phyloP scores from a whole-genome alignment of 2,888 invertebrate species.

The Athripsodes cinereus region DNA sequence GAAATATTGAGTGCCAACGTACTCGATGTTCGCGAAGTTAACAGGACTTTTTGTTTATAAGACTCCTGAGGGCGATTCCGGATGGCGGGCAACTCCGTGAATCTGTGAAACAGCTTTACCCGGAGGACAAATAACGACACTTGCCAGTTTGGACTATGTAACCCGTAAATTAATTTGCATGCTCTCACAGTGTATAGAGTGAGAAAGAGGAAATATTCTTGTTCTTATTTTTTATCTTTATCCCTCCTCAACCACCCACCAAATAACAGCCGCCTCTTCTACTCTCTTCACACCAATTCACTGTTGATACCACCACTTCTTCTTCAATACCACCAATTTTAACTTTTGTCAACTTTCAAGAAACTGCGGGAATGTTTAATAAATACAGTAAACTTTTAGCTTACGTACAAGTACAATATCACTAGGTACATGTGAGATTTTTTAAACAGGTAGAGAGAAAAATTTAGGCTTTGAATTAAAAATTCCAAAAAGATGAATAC shows the following conservation, averaged over 20 bases:
- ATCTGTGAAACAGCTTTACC: slow-evolving; percentile 25
- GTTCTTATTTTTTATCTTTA: slow-evolving; percentile 17
- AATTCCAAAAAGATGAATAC: too few species aligned
- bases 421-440: too few species aligned
- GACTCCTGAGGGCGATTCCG: slow-evolving; percentile 27
- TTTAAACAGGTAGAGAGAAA: too few species aligned
- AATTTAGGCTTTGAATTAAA: too few species aligned
- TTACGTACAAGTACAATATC: not conserved
- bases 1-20: not conserved
- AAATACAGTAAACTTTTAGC: not conserved
- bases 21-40: slow-evolving; percentile 17
- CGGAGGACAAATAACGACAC: slow-evolving; percentile 28
- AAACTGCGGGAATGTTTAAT: not conserved
- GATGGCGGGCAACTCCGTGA: slow-evolving; percentile 25
- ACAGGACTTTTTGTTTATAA: slow-evolving; percentile 28
- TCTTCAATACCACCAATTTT: not conserved
- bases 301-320: not conserved
- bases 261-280: not conserved
- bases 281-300: not conserved
- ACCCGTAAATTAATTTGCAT: slow-evolving; percentile 28
- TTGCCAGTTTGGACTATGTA: slow-evolving; percentile 27
- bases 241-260: slow-evolving; percentile 4
- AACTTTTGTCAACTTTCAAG: not conserved
- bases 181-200: slow-evolving; percentile 20
- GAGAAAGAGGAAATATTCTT: slow-evolving; percentile 3